These are phyloP conservation scores for Globicephala melas DNA, from an alignment of 2,113 vertebrate genomes.

Conservation along the genomic window DNA sequence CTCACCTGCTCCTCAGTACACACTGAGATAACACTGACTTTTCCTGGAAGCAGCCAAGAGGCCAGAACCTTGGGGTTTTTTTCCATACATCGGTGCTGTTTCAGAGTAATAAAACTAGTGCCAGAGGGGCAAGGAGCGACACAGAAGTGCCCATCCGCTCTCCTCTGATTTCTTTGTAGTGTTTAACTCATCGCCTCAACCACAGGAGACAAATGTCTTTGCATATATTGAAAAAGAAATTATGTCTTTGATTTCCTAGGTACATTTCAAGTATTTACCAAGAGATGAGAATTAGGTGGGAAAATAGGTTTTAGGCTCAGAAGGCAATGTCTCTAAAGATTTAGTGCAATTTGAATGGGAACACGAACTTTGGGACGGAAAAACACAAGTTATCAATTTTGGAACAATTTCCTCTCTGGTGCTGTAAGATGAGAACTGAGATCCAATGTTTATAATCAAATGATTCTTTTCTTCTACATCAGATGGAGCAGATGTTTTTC, in stretches of 20 bases:
- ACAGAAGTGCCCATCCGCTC: neutral
- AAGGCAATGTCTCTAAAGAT: conserved; percentile 69
- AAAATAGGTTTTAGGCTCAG: conserved; percentile 67
- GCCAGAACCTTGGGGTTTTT: neutral
- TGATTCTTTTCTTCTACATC: conserved; percentile 50
- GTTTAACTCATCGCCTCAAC: conserved; percentile 44
- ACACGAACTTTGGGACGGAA: conserved; percentile 65
- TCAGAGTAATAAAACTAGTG: conserved; percentile 38
- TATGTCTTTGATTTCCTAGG: conserved; percentile 72
- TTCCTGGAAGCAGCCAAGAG: conserved; percentile 5
- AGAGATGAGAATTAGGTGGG: conserved; percentile 65
- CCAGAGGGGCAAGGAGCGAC: conserved; percentile 19
- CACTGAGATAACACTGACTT: conserved; percentile 44
- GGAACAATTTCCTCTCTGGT: conserved; percentile 62
- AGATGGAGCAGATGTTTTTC: conserved; percentile 17
- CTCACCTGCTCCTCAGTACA: neutral
- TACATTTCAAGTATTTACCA: conserved; percentile 69
- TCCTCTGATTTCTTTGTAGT: neutral
- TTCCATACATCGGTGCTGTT: neutral
- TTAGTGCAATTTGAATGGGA: conserved; percentile 69
- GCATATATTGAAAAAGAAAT: conserved; percentile 72
- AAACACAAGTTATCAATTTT: conserved; percentile 71
- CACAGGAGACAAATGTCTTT: conserved; percentile 58
- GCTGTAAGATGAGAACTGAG: conserved; percentile 58
- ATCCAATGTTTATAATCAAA: conserved; percentile 68